phyloP scores from a whole-genome alignment of 2,888 invertebrate genomes.

The Drosophila planitibia region DNA sequence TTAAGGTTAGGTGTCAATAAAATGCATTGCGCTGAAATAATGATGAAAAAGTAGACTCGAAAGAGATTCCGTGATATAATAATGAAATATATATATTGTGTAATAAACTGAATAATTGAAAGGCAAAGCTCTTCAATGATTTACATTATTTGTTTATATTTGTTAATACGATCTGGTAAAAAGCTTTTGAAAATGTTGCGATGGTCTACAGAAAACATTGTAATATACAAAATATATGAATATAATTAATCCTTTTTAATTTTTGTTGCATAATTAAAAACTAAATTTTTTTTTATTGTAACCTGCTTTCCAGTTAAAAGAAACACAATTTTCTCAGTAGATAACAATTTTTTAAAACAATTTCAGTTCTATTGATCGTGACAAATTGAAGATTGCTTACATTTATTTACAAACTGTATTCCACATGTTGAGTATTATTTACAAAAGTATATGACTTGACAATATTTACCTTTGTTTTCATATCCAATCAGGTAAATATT shows the following conservation, averaged over 20 bases:
- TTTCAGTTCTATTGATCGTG: slow-evolving; percentile 46
- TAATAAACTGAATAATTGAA: not conserved
- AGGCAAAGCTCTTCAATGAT: not conserved
- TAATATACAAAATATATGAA: not conserved
- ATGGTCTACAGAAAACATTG: not conserved
- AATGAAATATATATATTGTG: not conserved
- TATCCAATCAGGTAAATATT: slow-evolving; percentile 19
- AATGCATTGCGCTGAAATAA: slow-evolving; percentile 11
- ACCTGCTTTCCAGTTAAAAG: slow-evolving; percentile 4
- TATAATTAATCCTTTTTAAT: not conserved
- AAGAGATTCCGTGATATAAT: not conserved
- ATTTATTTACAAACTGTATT: slow-evolving; percentile 17
- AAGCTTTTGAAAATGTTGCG: not conserved
- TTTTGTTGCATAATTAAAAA: not conserved
- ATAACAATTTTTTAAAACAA: slow-evolving; percentile 21
- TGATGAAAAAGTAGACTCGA: not conserved
- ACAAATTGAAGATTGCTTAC: slow-evolving; percentile 36
- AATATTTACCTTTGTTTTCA: slow-evolving; percentile 48
- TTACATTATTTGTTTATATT: not conserved
- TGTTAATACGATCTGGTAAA: not conserved
- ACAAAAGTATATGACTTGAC: slow-evolving; percentile 1
- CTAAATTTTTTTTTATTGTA: not conserved
- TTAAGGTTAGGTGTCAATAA: slow-evolving; percentile 43
- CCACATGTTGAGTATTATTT: not conserved
- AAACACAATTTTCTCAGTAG: slow-evolving; percentile 1